phyloP scores from a whole-genome alignment of 2,113 vertebrate species.

The Gnathonemus longibarbis region DNA sequence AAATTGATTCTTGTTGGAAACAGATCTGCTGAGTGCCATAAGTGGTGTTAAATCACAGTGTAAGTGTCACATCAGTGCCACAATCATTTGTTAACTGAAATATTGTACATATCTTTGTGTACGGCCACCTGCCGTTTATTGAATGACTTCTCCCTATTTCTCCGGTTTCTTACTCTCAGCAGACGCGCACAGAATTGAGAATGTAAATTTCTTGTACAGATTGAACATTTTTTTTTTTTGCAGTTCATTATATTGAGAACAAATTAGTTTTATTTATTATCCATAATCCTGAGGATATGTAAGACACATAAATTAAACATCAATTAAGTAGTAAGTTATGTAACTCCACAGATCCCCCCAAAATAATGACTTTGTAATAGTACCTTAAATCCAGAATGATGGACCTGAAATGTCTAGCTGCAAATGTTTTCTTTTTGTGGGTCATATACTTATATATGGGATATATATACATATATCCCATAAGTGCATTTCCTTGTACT shows the following conservation, averaged over 20 bases:
- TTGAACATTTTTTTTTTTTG: not conserved
- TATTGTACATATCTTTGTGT: not conserved
- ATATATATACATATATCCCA: too few relatives aligned
- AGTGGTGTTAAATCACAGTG: conserved; percentile 27
- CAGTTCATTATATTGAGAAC: not conserved
- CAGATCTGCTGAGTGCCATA: conserved; percentile 22
- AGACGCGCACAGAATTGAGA: not conserved
- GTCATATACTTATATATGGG: not conserved
- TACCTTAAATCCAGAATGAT: not conserved
- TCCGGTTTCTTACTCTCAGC: not conserved
- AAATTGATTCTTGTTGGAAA: conserved; percentile 34
- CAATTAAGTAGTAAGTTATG: not conserved
- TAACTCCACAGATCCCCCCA: not conserved
- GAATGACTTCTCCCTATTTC: not conserved
- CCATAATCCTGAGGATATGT: not conserved
- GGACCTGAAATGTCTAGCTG: not conserved
- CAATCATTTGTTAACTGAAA: conserved; percentile 30
- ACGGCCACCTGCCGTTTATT: not conserved
- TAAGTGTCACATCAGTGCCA: conserved; percentile 32
- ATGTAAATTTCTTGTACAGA: not conserved
- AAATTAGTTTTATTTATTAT: not conserved
- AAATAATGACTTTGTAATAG: not conserved
- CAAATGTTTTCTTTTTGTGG: not conserved
- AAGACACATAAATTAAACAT: not conserved
- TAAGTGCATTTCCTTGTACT: not conserved